phyloP scores from a whole-genome alignment of 2,113 vertebrate genomes.

The Microcebus tavaratra region DNA sequence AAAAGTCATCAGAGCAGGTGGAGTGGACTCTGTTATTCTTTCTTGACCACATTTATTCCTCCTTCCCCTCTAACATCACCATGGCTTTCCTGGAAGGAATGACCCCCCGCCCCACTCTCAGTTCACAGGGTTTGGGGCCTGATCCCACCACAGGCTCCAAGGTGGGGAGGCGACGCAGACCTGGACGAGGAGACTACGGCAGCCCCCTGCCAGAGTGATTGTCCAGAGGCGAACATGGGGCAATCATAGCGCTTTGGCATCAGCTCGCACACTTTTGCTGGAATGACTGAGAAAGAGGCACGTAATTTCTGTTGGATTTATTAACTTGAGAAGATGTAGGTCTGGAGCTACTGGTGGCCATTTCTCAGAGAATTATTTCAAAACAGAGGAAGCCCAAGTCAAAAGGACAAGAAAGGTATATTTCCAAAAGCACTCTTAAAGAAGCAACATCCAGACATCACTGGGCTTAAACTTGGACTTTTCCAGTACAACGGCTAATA shows the following conservation, averaged over 20 bases:
- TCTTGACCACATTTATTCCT: neutral
- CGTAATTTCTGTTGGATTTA: neutral
- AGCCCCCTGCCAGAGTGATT: neutral
- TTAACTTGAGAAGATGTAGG: neutral
- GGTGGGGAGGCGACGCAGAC: neutral
- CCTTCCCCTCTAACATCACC: neutral
- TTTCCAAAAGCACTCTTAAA: neutral
- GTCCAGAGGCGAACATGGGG: neutral
- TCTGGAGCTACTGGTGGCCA: neutral
- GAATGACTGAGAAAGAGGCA: neutral
- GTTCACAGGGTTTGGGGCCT: neutral
- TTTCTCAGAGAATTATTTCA: neutral
- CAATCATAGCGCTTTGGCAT: neutral
- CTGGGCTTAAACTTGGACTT: neutral
- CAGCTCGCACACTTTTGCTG: neutral
- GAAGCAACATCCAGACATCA: neutral
- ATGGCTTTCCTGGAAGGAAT: neutral
- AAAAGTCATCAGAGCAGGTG: neutral
- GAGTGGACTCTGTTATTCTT: neutral
- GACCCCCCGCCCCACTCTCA: neutral
- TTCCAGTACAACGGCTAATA: neutral
- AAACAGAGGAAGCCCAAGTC: neutral
- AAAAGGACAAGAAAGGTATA: neutral
- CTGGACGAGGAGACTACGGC: accelerated
- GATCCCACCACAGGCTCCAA: neutral